Evolutionary conservation across 1,140 invertebrate species (phyloP).

Genomic region (Rhynchophorus ferrugineus): DNA sequence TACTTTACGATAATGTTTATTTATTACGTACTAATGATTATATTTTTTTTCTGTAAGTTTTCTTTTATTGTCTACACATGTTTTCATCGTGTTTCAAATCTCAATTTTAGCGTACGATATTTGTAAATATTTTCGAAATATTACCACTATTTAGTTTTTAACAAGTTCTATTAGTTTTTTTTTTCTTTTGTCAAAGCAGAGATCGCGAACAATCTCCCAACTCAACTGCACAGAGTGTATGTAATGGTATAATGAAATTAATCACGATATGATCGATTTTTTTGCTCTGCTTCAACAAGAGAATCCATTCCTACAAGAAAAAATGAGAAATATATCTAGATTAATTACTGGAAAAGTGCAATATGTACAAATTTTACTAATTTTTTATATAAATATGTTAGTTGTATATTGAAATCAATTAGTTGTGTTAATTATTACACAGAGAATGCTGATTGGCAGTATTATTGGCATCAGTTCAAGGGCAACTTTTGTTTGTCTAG

Average conservation of each 20-base stretch:
- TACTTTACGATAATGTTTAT: constrained; percentile 16
- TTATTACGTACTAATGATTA: constrained; percentile 12
- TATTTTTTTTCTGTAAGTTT: constrained; percentile 6
- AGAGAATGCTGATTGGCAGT: constrained; percentile 39
- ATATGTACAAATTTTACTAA: constrained; percentile 46
- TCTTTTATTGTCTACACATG: constrained; percentile 10
- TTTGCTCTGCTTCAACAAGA: constrained; percentile 25
- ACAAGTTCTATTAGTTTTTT: constrained; percentile 6
- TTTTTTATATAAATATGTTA: constrained; percentile 43
- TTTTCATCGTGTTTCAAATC: constrained; percentile 20
- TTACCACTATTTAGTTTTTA: constrained; percentile 22
- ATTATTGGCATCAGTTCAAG: constrained; percentile 27
- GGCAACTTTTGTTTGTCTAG: constrained; percentile 1
- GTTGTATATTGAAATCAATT: constrained; percentile 41
- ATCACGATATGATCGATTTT: background rate
- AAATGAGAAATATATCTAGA: constrained; percentile 31
- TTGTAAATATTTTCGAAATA: constrained; percentile 23
- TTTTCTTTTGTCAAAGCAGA: constrained; percentile 28
- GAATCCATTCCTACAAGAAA: constrained; percentile 33
- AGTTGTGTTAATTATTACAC: constrained; percentile 37
- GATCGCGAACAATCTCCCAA: too few relatives aligned
- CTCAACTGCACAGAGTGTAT: too few relatives aligned
- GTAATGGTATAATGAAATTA: background rate
- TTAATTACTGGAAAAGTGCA: constrained; percentile 43
- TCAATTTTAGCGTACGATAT: constrained; percentile 16